These are phyloP conservation scores for Zeugodacus cucurbitae DNA, from an alignment of 1,140 invertebrate genomes.

Conservation along the genomic window DNA sequence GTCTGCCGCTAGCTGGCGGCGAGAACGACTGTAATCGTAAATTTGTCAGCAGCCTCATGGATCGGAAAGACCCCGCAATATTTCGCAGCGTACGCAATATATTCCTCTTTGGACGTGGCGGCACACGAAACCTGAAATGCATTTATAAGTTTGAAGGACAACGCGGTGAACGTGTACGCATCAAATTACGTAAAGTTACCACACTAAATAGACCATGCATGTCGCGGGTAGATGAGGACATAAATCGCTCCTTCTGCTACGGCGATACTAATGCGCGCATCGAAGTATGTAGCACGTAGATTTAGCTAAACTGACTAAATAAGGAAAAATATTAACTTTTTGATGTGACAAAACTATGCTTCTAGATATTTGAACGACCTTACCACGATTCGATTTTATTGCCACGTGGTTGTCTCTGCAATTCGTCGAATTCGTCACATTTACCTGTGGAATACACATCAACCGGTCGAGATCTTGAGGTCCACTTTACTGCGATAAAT, in stretches of 20 bases:
- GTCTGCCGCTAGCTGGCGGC: conserved; percentile 76
- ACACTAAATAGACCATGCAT: conserved; percentile 76
- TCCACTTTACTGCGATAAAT: conserved; percentile 82
- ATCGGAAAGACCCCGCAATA: conserved; percentile 70
- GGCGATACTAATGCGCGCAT: conserved; percentile 68
- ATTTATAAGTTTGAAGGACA: conserved; percentile 86
- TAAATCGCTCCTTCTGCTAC: conserved; percentile 77
- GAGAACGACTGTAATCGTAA: conserved; percentile 63
- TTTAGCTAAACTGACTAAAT: background rate
- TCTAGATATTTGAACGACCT: conserved; percentile 76
- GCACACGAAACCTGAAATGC: conserved; percentile 83
- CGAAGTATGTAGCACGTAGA: conserved; percentile 44
- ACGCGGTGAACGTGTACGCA: conserved; percentile 78
- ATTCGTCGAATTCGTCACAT: conserved; percentile 63
- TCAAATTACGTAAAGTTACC: conserved; percentile 74
- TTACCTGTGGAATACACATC: conserved; percentile 81
- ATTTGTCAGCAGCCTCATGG: conserved; percentile 73
- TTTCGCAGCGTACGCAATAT: conserved; percentile 82
- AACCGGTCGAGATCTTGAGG: conserved; percentile 78
- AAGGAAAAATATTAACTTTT: background rate
- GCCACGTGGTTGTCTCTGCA: conserved; percentile 75
- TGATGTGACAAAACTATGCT: background rate
- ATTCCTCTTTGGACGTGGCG: conserved; percentile 87
- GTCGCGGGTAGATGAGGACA: conserved; percentile 72
- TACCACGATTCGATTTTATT: conserved; percentile 74